These are phyloP conservation scores for Perca fluviatilis DNA, from an alignment of 2,113 vertebrate species.

Conservation along the genomic window DNA sequence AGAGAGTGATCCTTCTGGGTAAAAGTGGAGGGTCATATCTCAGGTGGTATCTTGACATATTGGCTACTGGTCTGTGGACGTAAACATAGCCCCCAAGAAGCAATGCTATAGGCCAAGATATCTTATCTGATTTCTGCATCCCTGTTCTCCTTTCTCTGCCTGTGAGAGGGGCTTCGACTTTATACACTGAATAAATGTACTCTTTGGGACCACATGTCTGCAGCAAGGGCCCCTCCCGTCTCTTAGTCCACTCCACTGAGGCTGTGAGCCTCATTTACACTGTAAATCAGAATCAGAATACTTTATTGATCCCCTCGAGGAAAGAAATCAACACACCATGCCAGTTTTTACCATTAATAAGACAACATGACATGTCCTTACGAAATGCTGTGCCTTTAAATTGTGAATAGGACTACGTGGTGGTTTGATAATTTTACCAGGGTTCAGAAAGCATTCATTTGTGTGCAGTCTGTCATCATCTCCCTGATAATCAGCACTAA, in stretches of 20 bases:
- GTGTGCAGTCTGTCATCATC: conserved; percentile 37
- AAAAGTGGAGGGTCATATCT: conserved; percentile 21
- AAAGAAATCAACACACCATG: conserved; percentile 16
- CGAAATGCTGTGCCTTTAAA: conserved; percentile 20
- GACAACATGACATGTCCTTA: background rate
- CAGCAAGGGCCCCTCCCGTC: conserved; percentile 1
- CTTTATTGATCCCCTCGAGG: too few species aligned
- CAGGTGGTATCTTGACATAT: conserved; percentile 17
- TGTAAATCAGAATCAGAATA: conserved; percentile 22
- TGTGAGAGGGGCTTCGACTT: conserved; percentile 18
- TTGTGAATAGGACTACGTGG: background rate
- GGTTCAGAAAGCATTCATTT: conserved; percentile 35
- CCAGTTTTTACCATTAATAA: conserved; percentile 3
- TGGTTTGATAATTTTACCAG: conserved; percentile 27
- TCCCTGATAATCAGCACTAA: conserved; percentile 43
- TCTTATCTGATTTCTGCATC: conserved; percentile 32
- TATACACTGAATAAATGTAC: conserved; percentile 26
- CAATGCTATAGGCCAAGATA: background rate
- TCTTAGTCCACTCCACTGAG: conserved; percentile 1
- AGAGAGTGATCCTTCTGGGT: conserved; percentile 29
- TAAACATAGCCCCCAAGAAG: conserved; percentile 11
- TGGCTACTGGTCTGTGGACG: conserved; percentile 18
- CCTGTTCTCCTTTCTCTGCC: background rate
- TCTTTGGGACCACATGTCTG: conserved; percentile 15
- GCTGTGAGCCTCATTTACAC: conserved; percentile 10